These are phyloP conservation scores for Kryptolebias marmoratus DNA, from an alignment of 2,113 vertebrate genomes.

Conservation along the genomic window DNA sequence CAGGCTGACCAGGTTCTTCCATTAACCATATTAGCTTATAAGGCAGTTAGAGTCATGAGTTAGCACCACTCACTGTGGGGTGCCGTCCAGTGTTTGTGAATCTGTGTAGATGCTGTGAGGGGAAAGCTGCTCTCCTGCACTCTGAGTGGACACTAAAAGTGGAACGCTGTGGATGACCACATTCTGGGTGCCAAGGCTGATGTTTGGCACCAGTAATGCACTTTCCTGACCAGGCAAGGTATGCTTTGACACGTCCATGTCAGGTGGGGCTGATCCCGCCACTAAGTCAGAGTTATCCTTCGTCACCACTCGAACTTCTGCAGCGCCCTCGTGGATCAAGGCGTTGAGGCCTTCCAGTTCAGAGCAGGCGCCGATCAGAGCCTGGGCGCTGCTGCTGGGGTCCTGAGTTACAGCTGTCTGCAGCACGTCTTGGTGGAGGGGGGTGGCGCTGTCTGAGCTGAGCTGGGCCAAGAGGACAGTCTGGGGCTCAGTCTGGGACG, in stretches of 20 bases:
- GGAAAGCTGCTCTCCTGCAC: conserved; percentile 63
- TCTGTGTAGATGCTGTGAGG: conserved; percentile 75
- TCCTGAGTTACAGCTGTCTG: conserved; percentile 74
- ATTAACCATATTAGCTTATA: too few relatives aligned
- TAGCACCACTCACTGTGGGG: conserved; percentile 14
- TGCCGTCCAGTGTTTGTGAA: conserved; percentile 61
- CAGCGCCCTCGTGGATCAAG: conserved; percentile 89
- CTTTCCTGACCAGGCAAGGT: conserved; percentile 35
- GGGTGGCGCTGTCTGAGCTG: conserved; percentile 39
- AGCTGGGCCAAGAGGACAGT: conserved; percentile 83
- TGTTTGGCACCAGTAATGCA: conserved; percentile 65
- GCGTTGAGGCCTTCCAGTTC: conserved; percentile 93
- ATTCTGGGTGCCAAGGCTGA: conserved; percentile 69
- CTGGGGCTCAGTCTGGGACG: conserved; percentile 76
- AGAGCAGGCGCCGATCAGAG: conserved; percentile 88
- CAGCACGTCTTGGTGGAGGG: conserved; percentile 84
- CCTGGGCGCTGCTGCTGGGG: conserved; percentile 69
- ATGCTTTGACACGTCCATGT: conserved; percentile 78
- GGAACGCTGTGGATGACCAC: conserved; percentile 80
- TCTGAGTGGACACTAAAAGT: conserved; percentile 66
- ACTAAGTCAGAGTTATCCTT: conserved; percentile 77
- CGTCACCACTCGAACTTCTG: conserved; percentile 91
- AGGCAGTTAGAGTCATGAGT: background rate
- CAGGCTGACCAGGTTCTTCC: too few relatives aligned
- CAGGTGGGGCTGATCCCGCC: conserved; percentile 14